phyloP scores from a whole-genome alignment of 2,113 vertebrate genomes.

The Sula dactylatra region DNA sequence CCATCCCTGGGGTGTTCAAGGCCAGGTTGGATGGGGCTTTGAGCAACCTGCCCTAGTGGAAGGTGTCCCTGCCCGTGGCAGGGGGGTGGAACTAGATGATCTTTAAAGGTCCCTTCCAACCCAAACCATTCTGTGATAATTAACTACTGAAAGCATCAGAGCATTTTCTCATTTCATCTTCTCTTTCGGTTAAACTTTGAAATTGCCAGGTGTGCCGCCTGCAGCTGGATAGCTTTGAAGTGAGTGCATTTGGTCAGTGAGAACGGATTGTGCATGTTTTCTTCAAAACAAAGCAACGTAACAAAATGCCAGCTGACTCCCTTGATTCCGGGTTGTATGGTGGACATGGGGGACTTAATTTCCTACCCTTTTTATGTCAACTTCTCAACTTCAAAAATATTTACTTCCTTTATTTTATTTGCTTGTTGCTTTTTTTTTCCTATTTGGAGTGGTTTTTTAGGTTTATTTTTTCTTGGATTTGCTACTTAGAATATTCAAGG shows the following conservation, averaged over 20 bases:
- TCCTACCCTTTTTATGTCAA: not conserved
- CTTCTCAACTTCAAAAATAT: not conserved
- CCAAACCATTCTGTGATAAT: fast-evolving
- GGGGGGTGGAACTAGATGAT: fast-evolving
- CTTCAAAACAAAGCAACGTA: not conserved
- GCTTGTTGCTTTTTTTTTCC: not conserved
- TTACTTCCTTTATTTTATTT: not conserved
- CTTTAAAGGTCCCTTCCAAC: not conserved
- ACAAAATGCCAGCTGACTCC: not conserved
- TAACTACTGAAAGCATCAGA: not conserved
- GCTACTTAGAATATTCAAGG: not conserved
- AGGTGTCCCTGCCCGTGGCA: not conserved
- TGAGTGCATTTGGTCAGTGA: not conserved
- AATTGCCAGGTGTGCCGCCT: not conserved
- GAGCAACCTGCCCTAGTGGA: fast-evolving
- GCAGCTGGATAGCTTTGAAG: not conserved
- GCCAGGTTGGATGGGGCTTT: not conserved
- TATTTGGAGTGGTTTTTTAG: not conserved
- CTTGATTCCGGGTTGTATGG: not conserved
- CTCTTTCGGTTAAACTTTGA: not conserved
- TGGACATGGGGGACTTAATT: not conserved
- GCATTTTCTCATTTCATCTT: not conserved
- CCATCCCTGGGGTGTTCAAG: not conserved
- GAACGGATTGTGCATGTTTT: not conserved
- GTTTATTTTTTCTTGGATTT: slow-evolving; percentile 12